Evolutionary conservation across 2,797 vertebrate species (phyloP), one percentile per base, ranked within the genome.

Genomic region (Allobates femoralis): DNA sequence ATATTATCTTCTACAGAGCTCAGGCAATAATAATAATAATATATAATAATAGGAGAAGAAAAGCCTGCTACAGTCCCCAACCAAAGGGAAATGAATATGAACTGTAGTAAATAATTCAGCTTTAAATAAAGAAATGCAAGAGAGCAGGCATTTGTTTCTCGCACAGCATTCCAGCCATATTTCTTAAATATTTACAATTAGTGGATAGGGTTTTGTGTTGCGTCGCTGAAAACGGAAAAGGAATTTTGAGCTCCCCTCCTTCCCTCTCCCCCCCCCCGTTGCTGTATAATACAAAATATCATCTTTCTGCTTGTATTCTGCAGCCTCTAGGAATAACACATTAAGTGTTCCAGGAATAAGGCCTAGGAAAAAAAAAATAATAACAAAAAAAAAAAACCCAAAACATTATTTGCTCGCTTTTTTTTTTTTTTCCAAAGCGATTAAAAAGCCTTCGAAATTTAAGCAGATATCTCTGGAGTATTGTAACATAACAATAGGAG

Each of bases 11-110:
- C 21, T 37, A 28, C 23, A 19, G 79, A 34, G 58, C 58, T 28
- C 34, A 60, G 32, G 69, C 69, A 60, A 71, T 74, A 83, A 83
- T 56, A 77, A 77, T 77, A 66, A 46, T 84, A 75, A 83, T 62
- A 74, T 83, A 67, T 60, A 62, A 74, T 55, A 75, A 60, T 95
- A 94, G 96, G 96, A 97, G 96, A 96, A 95, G 96, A 74, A 50
- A 50, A 46, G 34, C 34, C 56, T 74, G 32, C 69, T 30, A 14
- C 19, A 26, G 74, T 32, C 66, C 41, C n/a, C 53, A 67, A 58
- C 60, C 74, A 58, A 62, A 73, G 81, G 55, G 82, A 83, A 77
- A 76, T n/a, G 80, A 69, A 78, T 81, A 19, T 62, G 56, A 64
- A 81, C 58, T 60, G 50, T 60, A 82, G 86, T 84, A 87, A 87